Evolutionary conservation across 2,113 vertebrate genomes (phyloP).

Genomic region (Copsychus sechellarum): DNA sequence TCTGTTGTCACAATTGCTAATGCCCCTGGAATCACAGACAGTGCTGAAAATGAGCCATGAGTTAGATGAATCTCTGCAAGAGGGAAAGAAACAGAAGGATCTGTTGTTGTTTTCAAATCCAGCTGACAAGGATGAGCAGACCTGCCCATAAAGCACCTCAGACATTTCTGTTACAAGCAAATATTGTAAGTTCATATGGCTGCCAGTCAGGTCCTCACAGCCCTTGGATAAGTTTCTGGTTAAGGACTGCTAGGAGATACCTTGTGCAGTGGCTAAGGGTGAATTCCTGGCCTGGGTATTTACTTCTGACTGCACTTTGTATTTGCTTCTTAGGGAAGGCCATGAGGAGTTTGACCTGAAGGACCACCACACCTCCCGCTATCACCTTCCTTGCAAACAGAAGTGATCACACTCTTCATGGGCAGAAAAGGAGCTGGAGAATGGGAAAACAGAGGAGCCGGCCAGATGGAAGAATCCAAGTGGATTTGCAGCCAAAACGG

Average conservation of each 20-base stretch:
- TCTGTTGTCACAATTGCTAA: background rate
- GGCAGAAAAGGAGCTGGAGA: background rate
- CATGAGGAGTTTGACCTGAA: conserved; percentile 91
- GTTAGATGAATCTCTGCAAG: background rate
- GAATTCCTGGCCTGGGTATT: background rate
- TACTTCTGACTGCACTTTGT: background rate
- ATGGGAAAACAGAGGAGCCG: background rate
- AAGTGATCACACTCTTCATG: background rate
- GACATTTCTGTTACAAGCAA: background rate
- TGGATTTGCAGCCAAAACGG: conserved; percentile 8
- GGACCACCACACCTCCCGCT: conserved; percentile 85
- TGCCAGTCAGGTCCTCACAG: background rate
- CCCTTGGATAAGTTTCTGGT: background rate
- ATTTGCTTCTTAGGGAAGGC: conserved; percentile 83
- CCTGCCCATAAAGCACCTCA: background rate
- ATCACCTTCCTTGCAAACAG: conserved; percentile 72
- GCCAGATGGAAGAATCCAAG: background rate
- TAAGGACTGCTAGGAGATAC: background rate
- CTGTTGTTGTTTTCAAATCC: background rate
- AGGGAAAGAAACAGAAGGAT: background rate
- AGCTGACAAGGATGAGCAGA: background rate
- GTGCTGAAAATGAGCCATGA: background rate
- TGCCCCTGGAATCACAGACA: background rate
- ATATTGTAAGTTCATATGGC: background rate
- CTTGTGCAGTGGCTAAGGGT: background rate